phyloP scores from a whole-genome alignment of 2,113 vertebrate genomes.

The Brienomyrus brachyistius region DNA sequence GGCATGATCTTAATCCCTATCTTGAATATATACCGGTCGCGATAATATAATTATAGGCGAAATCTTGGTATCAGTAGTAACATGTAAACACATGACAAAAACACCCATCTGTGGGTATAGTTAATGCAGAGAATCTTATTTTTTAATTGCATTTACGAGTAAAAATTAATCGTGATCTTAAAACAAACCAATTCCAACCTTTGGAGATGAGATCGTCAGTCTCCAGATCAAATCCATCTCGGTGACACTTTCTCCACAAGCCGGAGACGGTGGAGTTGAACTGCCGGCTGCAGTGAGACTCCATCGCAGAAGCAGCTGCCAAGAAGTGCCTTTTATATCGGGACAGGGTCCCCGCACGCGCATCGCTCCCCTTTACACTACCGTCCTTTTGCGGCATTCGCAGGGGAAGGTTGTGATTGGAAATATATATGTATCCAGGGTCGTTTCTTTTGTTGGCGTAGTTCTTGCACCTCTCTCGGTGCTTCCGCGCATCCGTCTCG shows the following conservation, averaged over 20 bases:
- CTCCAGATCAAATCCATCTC: slow-evolving; percentile 79
- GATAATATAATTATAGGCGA: not conserved
- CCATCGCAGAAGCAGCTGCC: slow-evolving; percentile 62
- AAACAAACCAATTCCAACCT: slow-evolving; percentile 56
- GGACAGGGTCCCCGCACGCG: slow-evolving; percentile 39
- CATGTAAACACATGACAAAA: not conserved
- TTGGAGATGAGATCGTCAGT: slow-evolving; percentile 78
- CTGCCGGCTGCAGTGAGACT: slow-evolving; percentile 77
- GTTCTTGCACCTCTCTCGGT: slow-evolving; percentile 79
- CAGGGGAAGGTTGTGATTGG: slow-evolving; percentile 77
- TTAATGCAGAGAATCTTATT: not conserved
- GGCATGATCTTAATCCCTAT: not conserved
- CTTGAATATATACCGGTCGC: not conserved
- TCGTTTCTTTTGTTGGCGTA: slow-evolving; percentile 79
- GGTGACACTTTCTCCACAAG: slow-evolving; percentile 79
- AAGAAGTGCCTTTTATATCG: slow-evolving; percentile 57
- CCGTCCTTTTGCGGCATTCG: slow-evolving; percentile 64
- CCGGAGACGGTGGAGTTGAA: slow-evolving; percentile 82
- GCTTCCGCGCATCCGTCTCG: slow-evolving; percentile 79
- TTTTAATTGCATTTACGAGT: not conserved
- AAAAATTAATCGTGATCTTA: not conserved
- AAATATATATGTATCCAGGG: slow-evolving; percentile 80
- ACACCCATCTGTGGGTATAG: not conserved
- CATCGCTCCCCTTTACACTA: slow-evolving; percentile 46
- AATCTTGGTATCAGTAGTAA: not conserved